These are phyloP conservation scores for Serinus canaria DNA, from an alignment of 2,113 vertebrate genomes.

Conservation along the genomic window DNA sequence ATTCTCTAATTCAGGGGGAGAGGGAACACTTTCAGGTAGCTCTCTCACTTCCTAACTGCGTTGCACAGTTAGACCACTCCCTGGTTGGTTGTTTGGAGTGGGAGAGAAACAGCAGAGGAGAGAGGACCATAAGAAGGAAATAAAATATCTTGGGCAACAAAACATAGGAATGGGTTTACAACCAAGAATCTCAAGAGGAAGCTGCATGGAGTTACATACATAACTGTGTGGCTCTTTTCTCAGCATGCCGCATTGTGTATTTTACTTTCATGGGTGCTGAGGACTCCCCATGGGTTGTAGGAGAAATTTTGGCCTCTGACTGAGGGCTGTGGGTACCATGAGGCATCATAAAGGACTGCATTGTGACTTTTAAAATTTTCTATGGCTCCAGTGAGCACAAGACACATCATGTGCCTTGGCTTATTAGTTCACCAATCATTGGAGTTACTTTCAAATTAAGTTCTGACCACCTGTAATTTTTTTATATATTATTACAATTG, in stretches of 20 bases:
- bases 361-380: not conserved
- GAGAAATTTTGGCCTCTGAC: not conserved
- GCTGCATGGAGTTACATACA: not conserved
- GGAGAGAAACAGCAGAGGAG: not conserved
- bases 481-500: not conserved
- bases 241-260: not conserved
- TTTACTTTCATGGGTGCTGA: not conserved
- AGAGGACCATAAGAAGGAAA: not conserved
- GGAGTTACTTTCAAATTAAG: not conserved
- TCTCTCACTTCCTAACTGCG: not conserved
- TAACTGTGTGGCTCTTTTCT: not conserved
- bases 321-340: not conserved
- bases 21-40: not conserved
- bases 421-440: not conserved
- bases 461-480: not conserved
- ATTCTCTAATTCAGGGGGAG: rapidly evolving
- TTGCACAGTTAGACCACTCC: not conserved
- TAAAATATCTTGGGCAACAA: not conserved
- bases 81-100: not conserved
- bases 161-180: not conserved
- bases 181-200: not conserved
- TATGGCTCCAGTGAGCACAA: not conserved
- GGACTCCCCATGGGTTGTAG: not conserved
- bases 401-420: not conserved
- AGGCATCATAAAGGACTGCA: not conserved